These are phyloP conservation scores for Cheilosia vulpina DNA, from an alignment of 2,888 invertebrate species.

Conservation along the genomic window DNA sequence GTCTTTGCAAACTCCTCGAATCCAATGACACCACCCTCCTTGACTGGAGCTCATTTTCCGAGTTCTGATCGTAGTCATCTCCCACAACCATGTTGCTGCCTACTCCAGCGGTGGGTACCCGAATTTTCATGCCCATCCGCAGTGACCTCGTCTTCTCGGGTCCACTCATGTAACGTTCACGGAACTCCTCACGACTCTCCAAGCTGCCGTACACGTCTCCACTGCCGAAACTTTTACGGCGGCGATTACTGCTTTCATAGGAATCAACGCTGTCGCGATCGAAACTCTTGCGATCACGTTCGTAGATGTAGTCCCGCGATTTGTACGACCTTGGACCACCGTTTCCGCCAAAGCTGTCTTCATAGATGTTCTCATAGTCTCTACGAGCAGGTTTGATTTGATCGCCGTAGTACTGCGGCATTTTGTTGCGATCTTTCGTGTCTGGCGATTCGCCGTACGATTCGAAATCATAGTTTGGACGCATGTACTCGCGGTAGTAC, in stretches of 20 bases:
- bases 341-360: constrained; percentile 76
- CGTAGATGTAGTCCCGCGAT: constrained; percentile 82
- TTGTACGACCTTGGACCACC: constrained; percentile 76
- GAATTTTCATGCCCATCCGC: constrained; percentile 81
- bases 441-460: constrained; percentile 78
- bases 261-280: constrained; percentile 83
- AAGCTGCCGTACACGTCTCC: constrained; percentile 83
- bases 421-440: constrained; percentile 76
- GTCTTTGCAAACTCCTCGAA: constrained; percentile 81
- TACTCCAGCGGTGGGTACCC: constrained; percentile 63
- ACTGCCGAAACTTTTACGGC: constrained; percentile 83
- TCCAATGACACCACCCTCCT: constrained; percentile 77
- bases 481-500: constrained; percentile 82
- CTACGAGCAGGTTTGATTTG: constrained; percentile 76
- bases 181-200: constrained; percentile 83
- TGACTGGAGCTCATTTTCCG: constrained; percentile 83
- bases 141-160: constrained; percentile 81
- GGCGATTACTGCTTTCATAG: constrained; percentile 81
- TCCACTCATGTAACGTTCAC: constrained; percentile 81
- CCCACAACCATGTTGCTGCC: constrained; percentile 76
- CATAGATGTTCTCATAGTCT: constrained; percentile 82
- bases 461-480: constrained; percentile 81
- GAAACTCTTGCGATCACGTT: constrained; percentile 82
- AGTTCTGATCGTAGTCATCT: constrained; percentile 85
- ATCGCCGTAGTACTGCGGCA: constrained; percentile 76